Conservation (phyloP, 2,797 vertebrate genomes). For the Onychomys arenicola region DNA sequence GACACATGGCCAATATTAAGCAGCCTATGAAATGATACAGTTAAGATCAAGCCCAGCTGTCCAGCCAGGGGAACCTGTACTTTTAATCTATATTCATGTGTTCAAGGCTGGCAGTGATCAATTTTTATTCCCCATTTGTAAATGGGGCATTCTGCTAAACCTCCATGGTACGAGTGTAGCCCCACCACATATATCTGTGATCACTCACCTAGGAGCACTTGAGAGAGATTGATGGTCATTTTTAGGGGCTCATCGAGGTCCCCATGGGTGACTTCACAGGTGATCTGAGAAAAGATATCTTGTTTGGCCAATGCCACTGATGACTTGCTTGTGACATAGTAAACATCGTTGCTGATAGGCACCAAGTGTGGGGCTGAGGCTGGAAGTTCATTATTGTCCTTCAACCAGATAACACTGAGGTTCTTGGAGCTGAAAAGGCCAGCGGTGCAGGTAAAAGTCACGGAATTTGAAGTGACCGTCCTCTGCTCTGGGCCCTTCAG, state of each 20-base stretch:
- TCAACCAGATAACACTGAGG: slow-evolving; percentile 60
- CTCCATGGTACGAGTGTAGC: background rate
- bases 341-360: background rate
- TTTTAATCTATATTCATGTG: background rate
- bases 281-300: slow-evolving; percentile 35
- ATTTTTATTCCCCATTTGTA: background rate
- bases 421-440: slow-evolving; percentile 42
- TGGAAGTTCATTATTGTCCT: slow-evolving; percentile 13
- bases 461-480: background rate
- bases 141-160: background rate
- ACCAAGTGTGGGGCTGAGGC: background rate
- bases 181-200: background rate
- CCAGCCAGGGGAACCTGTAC: background rate
- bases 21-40: no score
- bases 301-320: background rate
- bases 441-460: slow-evolving; percentile 41
- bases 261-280: background rate
- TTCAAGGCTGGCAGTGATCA: background rate
- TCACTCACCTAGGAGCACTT: slow-evolving; percentile 32
- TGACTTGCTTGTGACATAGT: slow-evolving; percentile 27
- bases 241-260: background rate
- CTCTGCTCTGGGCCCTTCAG: background rate
- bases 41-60: background rate
- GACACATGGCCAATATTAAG: background rate
- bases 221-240: slow-evolving; percentile 43